Conservation (phyloP, 2,113 vertebrate species). For the Python bivittatus region DNA sequence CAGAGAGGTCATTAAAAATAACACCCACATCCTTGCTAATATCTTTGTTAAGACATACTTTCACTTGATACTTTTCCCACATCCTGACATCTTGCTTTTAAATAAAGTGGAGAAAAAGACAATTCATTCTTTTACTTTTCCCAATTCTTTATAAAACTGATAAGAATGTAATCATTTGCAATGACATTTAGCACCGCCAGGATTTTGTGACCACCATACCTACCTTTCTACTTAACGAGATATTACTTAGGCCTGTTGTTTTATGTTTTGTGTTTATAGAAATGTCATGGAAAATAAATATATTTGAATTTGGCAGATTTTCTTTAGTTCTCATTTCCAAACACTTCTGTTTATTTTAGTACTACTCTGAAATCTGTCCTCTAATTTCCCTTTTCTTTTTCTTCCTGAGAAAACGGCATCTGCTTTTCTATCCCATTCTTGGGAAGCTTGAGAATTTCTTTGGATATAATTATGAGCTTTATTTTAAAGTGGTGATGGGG, state of each 20-base stretch:
- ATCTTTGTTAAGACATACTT: neutral
- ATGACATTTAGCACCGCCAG: neutral
- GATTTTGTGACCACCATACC: neutral
- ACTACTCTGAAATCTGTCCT: neutral
- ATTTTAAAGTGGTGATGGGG: too few species aligned
- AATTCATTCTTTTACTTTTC: neutral
- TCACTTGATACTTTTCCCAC: neutral
- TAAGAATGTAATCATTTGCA: neutral
- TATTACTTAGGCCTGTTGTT: neutral
- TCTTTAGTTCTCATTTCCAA: neutral
- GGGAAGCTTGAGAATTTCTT: too few species aligned
- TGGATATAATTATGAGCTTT: too few species aligned
- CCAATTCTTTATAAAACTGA: neutral
- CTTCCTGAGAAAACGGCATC: neutral
- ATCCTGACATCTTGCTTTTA: neutral
- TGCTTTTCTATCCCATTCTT: too few species aligned
- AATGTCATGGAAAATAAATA: neutral
- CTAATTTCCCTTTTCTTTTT: too few species aligned
- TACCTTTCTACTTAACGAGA: neutral
- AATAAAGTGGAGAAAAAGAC: neutral
- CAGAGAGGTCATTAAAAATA: constrained; percentile 8
- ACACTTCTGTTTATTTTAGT: neutral
- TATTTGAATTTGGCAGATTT: neutral
- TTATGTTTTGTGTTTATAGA: neutral
- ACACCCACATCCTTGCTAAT: neutral